Base-by-base conservation (phyloP, 2,888 invertebrate genomes). In the Pherbina coryleti region DNA sequence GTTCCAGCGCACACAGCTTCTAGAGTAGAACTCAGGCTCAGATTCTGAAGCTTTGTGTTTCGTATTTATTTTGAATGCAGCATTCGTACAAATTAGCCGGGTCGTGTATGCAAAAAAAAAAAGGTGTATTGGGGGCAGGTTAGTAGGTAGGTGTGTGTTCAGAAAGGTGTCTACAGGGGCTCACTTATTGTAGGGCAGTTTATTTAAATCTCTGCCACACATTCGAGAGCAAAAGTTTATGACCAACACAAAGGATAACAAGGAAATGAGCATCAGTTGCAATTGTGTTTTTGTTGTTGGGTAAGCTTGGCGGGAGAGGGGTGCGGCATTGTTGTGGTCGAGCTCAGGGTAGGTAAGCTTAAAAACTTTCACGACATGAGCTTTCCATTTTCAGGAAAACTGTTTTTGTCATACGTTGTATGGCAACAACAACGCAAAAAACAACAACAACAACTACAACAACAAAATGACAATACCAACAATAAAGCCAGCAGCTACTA, bases 231-330 rank as follows among this genome's bases (percentile, higher is more conserved):
- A 72, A 72, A 72, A 72, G 72, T 72, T 72, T 72, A 60, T 72
- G 72, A 60, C 72, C 72, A 60, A 57, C 62, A 66, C 74, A 55
- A 75, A 75, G 75, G 66, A 75, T 66, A 75, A 75, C 67, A 66
- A 75, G 75, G 66, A 75, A 69, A 44, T 69, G 44, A 60, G 76
- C 72, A 72, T 72, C 72, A 72, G 72, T 60, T 72, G 72, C 72
- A 57, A 34, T 19, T 60, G 25, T 44, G 57, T 19, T 19, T 17
- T 34, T 31, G 5, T 19, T 9, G 55, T 53, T 11, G 55, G 34
- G n/a, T 9, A 19, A 34, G 67, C 22, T 22, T 2, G 49, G 49
- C 11, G 66, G 25, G 4, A 66, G 5, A 28, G 28, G 60, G 11
- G 19, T 19, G 25, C 25, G 57, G 25, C 19, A 31, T 19, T 19